phyloP scores from a whole-genome alignment of 2,888 invertebrate species.

The Uloborus plumipes region DNA sequence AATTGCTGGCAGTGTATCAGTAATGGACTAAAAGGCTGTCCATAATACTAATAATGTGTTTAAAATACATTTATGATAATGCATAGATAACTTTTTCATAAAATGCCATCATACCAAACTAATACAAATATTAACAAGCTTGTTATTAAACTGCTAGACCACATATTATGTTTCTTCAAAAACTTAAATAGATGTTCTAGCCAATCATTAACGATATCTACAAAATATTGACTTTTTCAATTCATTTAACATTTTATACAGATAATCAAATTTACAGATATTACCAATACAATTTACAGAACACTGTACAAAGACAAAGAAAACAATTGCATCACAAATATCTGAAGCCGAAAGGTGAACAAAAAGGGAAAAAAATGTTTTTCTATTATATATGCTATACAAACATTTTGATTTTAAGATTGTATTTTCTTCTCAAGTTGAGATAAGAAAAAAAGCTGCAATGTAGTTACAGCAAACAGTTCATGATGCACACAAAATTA shows the following conservation, averaged over 20 bases:
- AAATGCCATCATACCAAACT: conserved; percentile 25
- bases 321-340: neutral
- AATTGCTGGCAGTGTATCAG: conserved; percentile 41
- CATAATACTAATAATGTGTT: conserved; percentile 25
- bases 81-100: conserved; percentile 20
- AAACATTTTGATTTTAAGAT: conserved; percentile 45
- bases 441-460: neutral
- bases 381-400: conserved; percentile 9
- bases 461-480: too few species aligned
- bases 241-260: conserved; percentile 28
- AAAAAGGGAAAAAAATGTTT: too few species aligned
- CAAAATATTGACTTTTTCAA: conserved; percentile 39
- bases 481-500: too few species aligned
- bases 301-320: neutral
- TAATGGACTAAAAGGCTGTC: conserved; percentile 20
- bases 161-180: conserved; percentile 12
- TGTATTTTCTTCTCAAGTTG: conserved; percentile 12
- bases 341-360: too few species aligned
- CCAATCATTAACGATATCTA: conserved; percentile 48
- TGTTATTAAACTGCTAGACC: conserved; percentile 30
- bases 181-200: conserved; percentile 33
- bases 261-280: neutral
- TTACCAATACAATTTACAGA: neutral
- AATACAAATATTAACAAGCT: conserved; percentile 20
- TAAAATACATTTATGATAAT: conserved; percentile 31